Base-by-base conservation (phyloP, 2,113 vertebrate species). In the Machaerirhynchus nigripectus region DNA sequence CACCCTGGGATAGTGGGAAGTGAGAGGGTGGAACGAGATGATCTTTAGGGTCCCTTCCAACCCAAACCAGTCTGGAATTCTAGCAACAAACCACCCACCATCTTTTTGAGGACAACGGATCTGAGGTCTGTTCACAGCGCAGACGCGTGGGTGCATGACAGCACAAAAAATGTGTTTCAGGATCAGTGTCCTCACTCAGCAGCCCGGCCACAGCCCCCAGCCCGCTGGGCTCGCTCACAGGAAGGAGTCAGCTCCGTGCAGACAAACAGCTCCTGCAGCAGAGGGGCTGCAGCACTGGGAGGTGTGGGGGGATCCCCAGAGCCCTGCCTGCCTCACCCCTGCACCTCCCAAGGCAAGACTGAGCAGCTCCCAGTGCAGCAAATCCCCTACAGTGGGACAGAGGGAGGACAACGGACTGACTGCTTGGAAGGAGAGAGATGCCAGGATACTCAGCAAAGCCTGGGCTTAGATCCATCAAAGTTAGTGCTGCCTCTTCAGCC, bases 201-300 rank as follows among this genome's bases (percentile, higher is more conserved):
- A 33, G 69, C 35, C 56, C 2, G 13, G 85, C 61, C 87, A 31
- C 55, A 53, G 39, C 61, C 47, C 69, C 28, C 77, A 26, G 69
- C 33, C 53, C 0, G 11, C 39, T 6, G 46, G 46, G 69, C 67
- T 57, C 26, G 0, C 6, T 40, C 26, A 7, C 39, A 8, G 5
- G 18, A 23, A 52, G 4, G 6, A 30, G 7, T 18, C 47, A 30
- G 56, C 40, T 3, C 4, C 2, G 19, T 1, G 79, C 59, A n/a
- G 83, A 35, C 35, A 14, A 55, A 40, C 40, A 35, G 74, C 63
- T 79, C 85, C 76, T 15, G 70, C 69, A 31, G 40, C 64, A 44
- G 28, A 23, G 52, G 44, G 61, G 83, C 26, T 86, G 83, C 83
- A 37, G 55, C 39, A 4, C 27, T 1, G 24, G 31, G 59, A 67